phyloP scores from a whole-genome alignment of 2,797 vertebrate genomes.

The Zenarchopterus dispar region DNA sequence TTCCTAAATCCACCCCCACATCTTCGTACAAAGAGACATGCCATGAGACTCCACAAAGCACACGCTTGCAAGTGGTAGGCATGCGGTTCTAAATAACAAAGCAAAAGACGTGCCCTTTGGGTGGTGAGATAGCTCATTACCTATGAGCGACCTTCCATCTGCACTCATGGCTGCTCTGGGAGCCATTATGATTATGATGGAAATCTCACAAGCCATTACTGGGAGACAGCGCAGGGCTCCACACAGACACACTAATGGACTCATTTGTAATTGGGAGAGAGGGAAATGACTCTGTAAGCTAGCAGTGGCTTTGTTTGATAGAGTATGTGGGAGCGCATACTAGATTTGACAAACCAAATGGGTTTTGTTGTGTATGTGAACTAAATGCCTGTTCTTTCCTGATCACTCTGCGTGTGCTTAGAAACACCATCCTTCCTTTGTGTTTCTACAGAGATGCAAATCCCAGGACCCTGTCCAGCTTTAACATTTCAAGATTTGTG shows the following conservation, averaged over 20 bases:
- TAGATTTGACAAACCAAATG: conserved; percentile 93
- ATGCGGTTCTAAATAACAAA: conserved; percentile 91
- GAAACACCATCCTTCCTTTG: conserved; percentile 53
- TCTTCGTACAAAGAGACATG: conserved; percentile 24
- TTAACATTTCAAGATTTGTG: conserved; percentile 35
- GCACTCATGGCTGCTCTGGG: conserved; percentile 98
- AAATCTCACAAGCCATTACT: conserved; percentile 99
- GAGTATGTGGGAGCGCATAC: conserved; percentile 90
- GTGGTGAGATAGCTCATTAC: conserved; percentile 98
- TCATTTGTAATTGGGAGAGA: conserved; percentile 99
- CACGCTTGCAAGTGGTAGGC: conserved; percentile 38
- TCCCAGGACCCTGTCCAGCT: conserved; percentile 75
- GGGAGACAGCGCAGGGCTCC: conserved; percentile 97
- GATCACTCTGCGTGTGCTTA: conserved; percentile 54
- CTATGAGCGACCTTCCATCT: conserved; percentile 99
- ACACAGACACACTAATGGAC: conserved; percentile 99
- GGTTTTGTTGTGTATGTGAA: conserved; percentile 87
- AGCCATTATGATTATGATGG: conserved; percentile 99
- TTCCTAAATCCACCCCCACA: conserved; percentile 32
- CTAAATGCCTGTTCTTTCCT: conserved; percentile 71
- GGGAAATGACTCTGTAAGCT: conserved; percentile 93
- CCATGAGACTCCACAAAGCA: conserved; percentile 14
- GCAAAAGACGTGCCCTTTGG: conserved; percentile 86
- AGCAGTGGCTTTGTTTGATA: conserved; percentile 91
- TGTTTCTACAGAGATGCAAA: conserved; percentile 80